phyloP scores from a whole-genome alignment of 2,113 vertebrate genomes.

The Lonchura striata region DNA sequence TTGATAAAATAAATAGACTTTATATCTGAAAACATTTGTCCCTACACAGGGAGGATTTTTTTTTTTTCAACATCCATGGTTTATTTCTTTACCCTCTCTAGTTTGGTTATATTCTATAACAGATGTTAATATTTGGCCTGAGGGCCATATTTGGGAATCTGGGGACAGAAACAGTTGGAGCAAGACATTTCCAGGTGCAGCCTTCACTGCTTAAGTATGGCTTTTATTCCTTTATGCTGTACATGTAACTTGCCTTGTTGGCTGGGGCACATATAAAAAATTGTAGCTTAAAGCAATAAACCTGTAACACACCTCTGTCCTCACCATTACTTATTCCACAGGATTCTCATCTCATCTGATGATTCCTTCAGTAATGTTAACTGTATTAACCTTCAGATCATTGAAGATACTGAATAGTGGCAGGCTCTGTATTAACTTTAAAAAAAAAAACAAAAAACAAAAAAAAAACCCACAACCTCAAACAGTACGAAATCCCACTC shows the following conservation, averaged over 20 bases:
- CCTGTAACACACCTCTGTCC: background rate
- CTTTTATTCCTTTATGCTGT: background rate
- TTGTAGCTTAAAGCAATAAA: background rate
- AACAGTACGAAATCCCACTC: background rate
- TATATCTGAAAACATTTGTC: background rate
- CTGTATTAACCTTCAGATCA: background rate
- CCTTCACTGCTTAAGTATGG: background rate
- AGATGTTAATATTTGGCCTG: background rate
- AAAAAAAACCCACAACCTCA: background rate
- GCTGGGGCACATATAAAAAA: background rate
- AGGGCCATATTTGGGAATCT: background rate
- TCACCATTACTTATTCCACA: background rate
- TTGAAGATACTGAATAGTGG: background rate
- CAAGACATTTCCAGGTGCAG: background rate
- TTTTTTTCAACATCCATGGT: background rate
- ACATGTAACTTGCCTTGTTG: background rate
- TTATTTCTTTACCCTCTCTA: background rate
- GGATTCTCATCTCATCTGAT: background rate
- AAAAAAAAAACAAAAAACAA: too few relatives aligned
- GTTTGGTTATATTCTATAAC: background rate
- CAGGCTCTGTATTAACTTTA: background rate
- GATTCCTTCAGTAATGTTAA: background rate
- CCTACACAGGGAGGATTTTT: background rate
- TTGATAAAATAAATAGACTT: background rate
- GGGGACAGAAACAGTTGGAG: background rate